Conservation (phyloP, 1,140 invertebrate species). For the Diorhabda elongata region DNA sequence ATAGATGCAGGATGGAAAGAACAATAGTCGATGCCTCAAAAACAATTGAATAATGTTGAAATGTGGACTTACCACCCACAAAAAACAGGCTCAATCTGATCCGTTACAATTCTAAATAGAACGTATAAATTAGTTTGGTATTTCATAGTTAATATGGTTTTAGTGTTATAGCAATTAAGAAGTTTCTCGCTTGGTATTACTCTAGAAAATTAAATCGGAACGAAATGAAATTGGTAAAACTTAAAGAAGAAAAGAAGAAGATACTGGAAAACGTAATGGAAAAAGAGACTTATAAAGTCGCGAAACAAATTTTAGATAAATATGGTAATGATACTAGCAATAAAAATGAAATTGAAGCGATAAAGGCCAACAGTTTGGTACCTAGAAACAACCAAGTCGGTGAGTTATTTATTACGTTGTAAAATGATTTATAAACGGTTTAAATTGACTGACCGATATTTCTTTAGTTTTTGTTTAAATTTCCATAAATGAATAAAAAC, state of each 20-base stretch:
- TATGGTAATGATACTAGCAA: slow-evolving; percentile 64
- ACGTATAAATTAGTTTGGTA: too few species aligned
- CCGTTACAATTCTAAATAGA: too few species aligned
- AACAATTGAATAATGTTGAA: too few species aligned
- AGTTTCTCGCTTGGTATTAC: slow-evolving; percentile 82
- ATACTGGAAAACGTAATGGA: slow-evolving; percentile 95
- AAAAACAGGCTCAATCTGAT: too few species aligned
- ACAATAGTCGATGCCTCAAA: too few species aligned
- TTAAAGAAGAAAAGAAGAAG: slow-evolving; percentile 79
- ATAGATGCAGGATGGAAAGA: too few species aligned
- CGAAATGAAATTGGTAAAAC: slow-evolving; percentile 66
- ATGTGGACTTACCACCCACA: too few species aligned
- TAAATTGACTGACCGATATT: too few species aligned
- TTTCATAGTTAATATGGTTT: slow-evolving; percentile 33
- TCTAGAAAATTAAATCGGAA: slow-evolving; percentile 77
- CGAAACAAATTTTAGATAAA: slow-evolving; percentile 86
- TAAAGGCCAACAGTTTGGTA: not conserved
- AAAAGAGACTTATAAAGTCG: slow-evolving; percentile 96
- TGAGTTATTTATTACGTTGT: not conserved
- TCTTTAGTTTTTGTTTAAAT: too few species aligned
- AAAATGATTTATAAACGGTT: too few species aligned
- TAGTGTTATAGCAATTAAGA: slow-evolving; percentile 77
- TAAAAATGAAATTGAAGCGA: not conserved
- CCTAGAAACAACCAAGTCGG: not conserved
- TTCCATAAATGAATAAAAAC: too few species aligned